These are phyloP conservation scores for Oostethus manadensis DNA, from an alignment of 2,113 vertebrate species.

Conservation along the genomic window DNA sequence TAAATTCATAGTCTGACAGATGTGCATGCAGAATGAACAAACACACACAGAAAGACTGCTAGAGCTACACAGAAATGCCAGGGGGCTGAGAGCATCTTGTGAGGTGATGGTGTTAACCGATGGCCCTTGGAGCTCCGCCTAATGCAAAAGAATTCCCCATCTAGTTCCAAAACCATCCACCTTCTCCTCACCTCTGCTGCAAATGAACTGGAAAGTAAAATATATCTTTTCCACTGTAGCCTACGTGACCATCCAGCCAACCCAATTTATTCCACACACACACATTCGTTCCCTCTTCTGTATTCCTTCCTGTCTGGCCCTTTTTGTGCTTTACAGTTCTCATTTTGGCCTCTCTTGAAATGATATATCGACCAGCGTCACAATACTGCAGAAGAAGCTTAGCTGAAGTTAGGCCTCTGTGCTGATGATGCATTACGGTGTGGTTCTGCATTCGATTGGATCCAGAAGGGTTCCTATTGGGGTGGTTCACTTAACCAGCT, in stretches of 20 bases:
- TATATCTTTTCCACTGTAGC: background rate
- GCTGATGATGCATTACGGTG: slow-evolving; percentile 5
- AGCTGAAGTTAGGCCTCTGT: slow-evolving; percentile 5
- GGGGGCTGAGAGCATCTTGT: background rate
- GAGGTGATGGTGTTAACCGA: background rate
- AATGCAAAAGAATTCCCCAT: background rate
- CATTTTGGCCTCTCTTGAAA: background rate
- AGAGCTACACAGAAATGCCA: background rate
- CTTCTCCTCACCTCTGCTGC: slow-evolving; percentile 6
- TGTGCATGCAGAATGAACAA: too few relatives aligned
- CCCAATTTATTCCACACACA: background rate
- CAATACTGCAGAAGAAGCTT: background rate
- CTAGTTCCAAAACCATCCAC: slow-evolving; percentile 16
- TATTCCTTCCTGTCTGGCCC: background rate
- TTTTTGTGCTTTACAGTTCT: background rate
- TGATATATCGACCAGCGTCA: slow-evolving; percentile 10
- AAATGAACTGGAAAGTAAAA: slow-evolving; percentile 17
- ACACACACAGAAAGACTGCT: too few relatives aligned
- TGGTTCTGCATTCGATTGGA: slow-evolving; percentile 17
- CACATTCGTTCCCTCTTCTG: background rate
- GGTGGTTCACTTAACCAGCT: slow-evolving; percentile 2
- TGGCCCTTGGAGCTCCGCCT: background rate
- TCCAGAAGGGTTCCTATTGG: background rate
- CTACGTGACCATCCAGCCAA: background rate
- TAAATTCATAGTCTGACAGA: too few relatives aligned